Conservation (phyloP, 2,113 vertebrate species). For the Engystomops pustulosus region DNA sequence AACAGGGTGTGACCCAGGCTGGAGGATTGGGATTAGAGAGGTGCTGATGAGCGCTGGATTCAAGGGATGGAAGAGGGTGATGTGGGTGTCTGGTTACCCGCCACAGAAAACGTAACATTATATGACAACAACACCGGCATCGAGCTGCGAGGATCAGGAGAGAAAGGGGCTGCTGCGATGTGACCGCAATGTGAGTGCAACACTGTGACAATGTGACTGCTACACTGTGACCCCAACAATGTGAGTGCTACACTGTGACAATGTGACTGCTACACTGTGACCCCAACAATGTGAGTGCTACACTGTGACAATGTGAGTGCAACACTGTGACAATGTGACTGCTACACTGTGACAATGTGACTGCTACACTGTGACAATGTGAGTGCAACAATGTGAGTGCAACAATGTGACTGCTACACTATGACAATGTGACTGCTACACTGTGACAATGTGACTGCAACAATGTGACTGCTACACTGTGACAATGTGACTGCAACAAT, state of each 20-base stretch:
- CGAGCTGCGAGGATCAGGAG: not conserved
- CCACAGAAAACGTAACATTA: not conserved
- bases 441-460: not conserved
- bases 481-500: not conserved
- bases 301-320: not conserved
- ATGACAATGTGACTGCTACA: not conserved
- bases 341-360: not conserved
- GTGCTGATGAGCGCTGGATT: slow-evolving; percentile 56
- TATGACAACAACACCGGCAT: not conserved
- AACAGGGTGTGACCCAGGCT: slow-evolving; percentile 34
- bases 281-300: too few species aligned
- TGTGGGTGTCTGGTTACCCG: not conserved
- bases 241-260: not conserved
- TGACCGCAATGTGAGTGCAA: not conserved
- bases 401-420: not conserved
- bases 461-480: not conserved
- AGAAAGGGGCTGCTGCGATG: not conserved
- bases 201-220: not conserved
- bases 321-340: not conserved
- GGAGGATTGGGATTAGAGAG: slow-evolving; percentile 59
- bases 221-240: not conserved
- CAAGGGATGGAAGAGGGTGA: slow-evolving; percentile 6
- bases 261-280: not conserved
- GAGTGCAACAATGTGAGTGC: not conserved
- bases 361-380: not conserved